Conservation (phyloP, 2,888 invertebrate genomes). For the Portevinia maculata region DNA sequence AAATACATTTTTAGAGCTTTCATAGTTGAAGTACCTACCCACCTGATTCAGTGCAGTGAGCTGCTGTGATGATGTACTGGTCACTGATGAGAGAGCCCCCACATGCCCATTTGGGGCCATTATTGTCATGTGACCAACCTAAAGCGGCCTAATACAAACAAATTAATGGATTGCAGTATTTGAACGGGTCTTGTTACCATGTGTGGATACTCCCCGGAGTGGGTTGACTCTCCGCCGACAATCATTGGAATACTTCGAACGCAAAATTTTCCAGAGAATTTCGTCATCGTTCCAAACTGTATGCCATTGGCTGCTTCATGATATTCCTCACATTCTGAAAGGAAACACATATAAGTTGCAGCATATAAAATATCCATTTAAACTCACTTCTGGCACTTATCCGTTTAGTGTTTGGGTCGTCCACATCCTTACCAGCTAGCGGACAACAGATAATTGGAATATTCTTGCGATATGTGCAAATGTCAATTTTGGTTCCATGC, state of each 20-base stretch:
- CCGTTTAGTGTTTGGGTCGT: slow-evolving; percentile 75
- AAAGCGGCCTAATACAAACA: slow-evolving; percentile 77
- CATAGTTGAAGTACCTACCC: slow-evolving; percentile 75
- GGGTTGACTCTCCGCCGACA: slow-evolving; percentile 84
- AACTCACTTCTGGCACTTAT: slow-evolving; percentile 80
- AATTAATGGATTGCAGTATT: too few relatives aligned
- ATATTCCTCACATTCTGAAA: slow-evolving; percentile 84
- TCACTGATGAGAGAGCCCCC: slow-evolving; percentile 83
- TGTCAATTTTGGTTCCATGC: slow-evolving; percentile 79
- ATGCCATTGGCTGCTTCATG: slow-evolving; percentile 79
- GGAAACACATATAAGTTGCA: not conserved
- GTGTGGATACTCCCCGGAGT: slow-evolving; percentile 84
- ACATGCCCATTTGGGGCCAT: slow-evolving; percentile 80
- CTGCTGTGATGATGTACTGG: slow-evolving; percentile 84
- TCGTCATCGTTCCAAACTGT: slow-evolving; percentile 74
- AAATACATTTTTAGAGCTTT: not conserved
- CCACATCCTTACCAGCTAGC: slow-evolving; percentile 78
- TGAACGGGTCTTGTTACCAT: slow-evolving; percentile 82
- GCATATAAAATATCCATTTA: not conserved
- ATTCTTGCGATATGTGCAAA: slow-evolving; percentile 77
- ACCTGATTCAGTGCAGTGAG: slow-evolving; percentile 83
- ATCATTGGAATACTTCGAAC: slow-evolving; percentile 83
- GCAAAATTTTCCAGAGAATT: slow-evolving; percentile 79
- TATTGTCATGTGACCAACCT: slow-evolving; percentile 79
- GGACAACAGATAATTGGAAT: slow-evolving; percentile 82